Base-by-base conservation (phyloP, 2,888 invertebrate species). In the Apodemia hepburni region DNA sequence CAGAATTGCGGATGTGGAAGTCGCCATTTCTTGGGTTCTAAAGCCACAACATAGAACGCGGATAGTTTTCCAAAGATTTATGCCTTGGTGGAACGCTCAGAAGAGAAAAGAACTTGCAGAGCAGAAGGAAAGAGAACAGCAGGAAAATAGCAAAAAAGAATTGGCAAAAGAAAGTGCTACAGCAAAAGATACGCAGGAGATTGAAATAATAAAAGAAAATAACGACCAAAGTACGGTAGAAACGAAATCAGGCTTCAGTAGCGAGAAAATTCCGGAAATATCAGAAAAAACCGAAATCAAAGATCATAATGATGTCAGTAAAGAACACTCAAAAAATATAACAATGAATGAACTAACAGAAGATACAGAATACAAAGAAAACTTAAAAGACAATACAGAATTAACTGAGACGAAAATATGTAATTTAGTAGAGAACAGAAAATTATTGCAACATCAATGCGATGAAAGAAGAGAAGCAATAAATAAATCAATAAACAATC, bases 1-100 rank as follows among this genome's bases (percentile, higher is more conserved):
- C 84, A 91, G 93, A 66, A 92, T 93, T 65, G 82, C 83, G 0
- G 86, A 90, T 65, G 83, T 87, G 0, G 92, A 92, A 17, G 78
- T 88, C 75, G 86, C 90, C 0, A 78, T 93, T 8, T 85, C 91
- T 0, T 90, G 92, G 85, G 88, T 93, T 0, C 76, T 93, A n/a
- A 85, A 84, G 62, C 85, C 89, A 0, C 85, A 91, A 45, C 93
- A 93, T 66, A 77, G 93, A 1, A 70, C 80, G n/a, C 72, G 87
- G 17, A 79, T 93, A 6, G 88, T 87, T 80, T 92, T 92, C 78
- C 92, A 92, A 68, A 77, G 92, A 0, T 88, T 92, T 74, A 88
- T 86, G 84, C 92, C 92, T 1, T 88, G 87, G 85, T 84, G 91
- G 88, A 87, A 91, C 72, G 81, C 81, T 2, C 80, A 80, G 72